These are phyloP conservation scores for Trachelus troglodyta DNA, from an alignment of 2,888 invertebrate species.

Conservation along the genomic window DNA sequence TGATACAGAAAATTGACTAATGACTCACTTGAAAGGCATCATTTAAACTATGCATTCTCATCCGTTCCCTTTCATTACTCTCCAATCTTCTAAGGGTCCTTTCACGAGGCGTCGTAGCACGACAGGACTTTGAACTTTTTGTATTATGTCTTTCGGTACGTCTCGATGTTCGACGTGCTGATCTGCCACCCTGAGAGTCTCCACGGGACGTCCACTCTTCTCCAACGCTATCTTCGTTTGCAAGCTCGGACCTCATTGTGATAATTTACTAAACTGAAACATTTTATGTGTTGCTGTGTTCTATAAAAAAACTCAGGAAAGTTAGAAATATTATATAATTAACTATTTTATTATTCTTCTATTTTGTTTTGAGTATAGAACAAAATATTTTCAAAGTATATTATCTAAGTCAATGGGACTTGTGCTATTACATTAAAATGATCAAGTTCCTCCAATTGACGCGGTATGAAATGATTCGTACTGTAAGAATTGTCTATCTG, in stretches of 20 bases:
- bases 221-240: slow-evolving; percentile 38
- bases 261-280: background rate
- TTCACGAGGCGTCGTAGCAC: slow-evolving; percentile 69
- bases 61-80: slow-evolving; percentile 82
- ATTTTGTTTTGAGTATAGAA: background rate
- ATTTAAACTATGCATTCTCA: slow-evolving; percentile 84
- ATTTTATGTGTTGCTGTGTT: background rate
- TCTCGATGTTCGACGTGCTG: slow-evolving; percentile 35
- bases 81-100: slow-evolving; percentile 79
- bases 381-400: background rate
- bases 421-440: background rate
- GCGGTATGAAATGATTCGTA: background rate
- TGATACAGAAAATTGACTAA: background rate
- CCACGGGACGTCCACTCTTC: slow-evolving; percentile 41
- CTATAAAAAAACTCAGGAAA: too few relatives aligned
- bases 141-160: slow-evolving; percentile 39
- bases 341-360: background rate
- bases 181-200: slow-evolving; percentile 30
- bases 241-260: slow-evolving; percentile 50
- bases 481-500: background rate
- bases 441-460: background rate
- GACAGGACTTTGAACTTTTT: slow-evolving; percentile 42
- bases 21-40: slow-evolving; percentile 79
- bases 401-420: background rate
- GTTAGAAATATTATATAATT: background rate